These are phyloP conservation scores for Phoenicopterus ruber DNA, from an alignment of 2,113 vertebrate genomes.

Conservation along the genomic window DNA sequence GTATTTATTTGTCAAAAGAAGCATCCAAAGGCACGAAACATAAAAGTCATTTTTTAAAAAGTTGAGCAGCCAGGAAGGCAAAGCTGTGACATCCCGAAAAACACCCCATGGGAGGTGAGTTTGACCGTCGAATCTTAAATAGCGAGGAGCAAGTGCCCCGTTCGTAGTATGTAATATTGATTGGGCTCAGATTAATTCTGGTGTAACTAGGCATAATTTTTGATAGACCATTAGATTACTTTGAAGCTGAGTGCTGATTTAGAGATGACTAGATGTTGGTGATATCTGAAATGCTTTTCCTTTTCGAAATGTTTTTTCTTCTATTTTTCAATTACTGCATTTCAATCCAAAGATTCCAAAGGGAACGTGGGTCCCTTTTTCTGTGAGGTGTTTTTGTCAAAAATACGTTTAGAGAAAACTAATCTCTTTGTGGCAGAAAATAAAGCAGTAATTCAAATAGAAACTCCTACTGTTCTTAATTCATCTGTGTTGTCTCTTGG, in stretches of 20 bases:
- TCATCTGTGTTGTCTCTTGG: background rate
- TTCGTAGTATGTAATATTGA: rapidly evolving
- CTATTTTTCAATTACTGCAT: background rate
- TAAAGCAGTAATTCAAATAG: background rate
- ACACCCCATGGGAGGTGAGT: rapidly evolving
- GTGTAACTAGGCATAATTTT: background rate
- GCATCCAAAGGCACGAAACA: background rate
- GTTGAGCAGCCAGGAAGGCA: background rate
- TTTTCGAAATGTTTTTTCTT: background rate
- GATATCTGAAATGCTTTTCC: background rate
- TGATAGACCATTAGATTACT: background rate
- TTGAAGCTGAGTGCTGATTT: background rate
- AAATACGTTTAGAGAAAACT: background rate
- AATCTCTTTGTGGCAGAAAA: background rate
- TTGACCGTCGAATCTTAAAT: rapidly evolving
- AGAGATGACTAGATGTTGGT: background rate
- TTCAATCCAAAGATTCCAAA: background rate
- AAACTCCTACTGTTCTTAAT: background rate
- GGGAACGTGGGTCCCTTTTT: background rate
- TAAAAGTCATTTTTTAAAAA: background rate
- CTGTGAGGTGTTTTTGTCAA: background rate
- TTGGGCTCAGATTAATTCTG: background rate
- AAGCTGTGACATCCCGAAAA: background rate
- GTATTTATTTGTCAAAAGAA: slow-evolving; percentile 12
- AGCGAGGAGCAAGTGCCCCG: background rate